These are phyloP conservation scores for Psix sp. DNA, from an alignment of 1,140 invertebrate genomes.

Conservation along the genomic window DNA sequence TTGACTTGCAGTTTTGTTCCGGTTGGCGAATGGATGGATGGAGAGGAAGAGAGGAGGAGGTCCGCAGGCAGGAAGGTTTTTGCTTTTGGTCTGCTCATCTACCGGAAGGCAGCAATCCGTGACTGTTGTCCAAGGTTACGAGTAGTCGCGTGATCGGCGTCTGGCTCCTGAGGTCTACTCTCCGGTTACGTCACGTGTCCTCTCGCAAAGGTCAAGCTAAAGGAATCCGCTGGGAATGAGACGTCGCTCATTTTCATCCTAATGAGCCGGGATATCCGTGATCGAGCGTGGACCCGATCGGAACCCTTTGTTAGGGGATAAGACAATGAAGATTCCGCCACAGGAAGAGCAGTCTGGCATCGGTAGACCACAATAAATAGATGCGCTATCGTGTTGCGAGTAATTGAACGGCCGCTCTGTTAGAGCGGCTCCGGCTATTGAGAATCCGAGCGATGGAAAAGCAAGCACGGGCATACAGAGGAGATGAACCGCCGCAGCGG, in stretches of 20 bases:
- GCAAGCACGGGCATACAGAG: constrained; percentile 14
- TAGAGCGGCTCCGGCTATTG: constrained; percentile 69
- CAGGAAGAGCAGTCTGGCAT: constrained; percentile 59
- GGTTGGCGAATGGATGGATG: neutral
- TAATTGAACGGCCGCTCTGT: constrained; percentile 72
- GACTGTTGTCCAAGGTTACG: constrained; percentile 25
- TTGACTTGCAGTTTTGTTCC: constrained; percentile 40
- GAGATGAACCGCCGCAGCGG: constrained; percentile 35
- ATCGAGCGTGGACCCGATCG: constrained; percentile 24
- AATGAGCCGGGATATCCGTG: constrained; percentile 40
- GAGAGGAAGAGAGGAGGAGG: constrained; percentile 61
- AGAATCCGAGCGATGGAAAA: constrained; percentile 61
- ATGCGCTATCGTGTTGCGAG: constrained; percentile 72
- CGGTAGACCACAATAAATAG: constrained; percentile 72
- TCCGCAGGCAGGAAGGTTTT: too few relatives aligned
- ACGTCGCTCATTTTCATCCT: constrained; percentile 45
- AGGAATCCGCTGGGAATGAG: constrained; percentile 5
- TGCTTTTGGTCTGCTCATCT: constrained; percentile 67
- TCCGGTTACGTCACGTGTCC: constrained; percentile 12
- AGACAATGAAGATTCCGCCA: constrained; percentile 56
- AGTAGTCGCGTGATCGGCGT: constrained; percentile 28
- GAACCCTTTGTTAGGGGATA: constrained; percentile 32
- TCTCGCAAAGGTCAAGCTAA: constrained; percentile 24
- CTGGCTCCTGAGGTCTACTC: constrained; percentile 1
- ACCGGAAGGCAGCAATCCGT: constrained; percentile 52